phyloP scores from a whole-genome alignment of 1,140 invertebrate genomes.

The Tribolium castaneum region DNA sequence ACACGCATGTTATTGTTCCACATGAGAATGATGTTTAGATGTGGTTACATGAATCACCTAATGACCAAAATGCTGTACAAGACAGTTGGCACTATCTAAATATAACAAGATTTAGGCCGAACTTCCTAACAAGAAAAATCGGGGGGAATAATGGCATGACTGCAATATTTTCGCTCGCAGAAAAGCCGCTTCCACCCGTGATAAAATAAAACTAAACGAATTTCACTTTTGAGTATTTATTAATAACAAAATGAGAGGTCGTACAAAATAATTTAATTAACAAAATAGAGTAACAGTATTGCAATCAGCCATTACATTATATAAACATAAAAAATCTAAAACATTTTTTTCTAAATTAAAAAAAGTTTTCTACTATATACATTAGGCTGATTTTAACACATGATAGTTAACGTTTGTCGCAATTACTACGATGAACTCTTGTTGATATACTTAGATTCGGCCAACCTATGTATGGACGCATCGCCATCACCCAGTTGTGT shows the following conservation, averaged over 20 bases:
- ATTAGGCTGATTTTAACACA: constrained; percentile 35
- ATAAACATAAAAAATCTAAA: constrained; percentile 38
- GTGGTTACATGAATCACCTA: constrained; percentile 26
- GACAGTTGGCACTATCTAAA: constrained; percentile 30
- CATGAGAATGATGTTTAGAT: constrained; percentile 30
- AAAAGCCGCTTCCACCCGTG: constrained; percentile 12
- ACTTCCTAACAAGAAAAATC: not conserved
- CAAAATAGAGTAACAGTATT: constrained; percentile 36
- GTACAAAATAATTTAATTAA: constrained; percentile 35
- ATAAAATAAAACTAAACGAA: constrained; percentile 24
- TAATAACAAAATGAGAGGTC: constrained; percentile 34
- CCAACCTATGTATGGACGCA: constrained; percentile 61
- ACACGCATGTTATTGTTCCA: constrained; percentile 21
- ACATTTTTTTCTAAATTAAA: constrained; percentile 28
- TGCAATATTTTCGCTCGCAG: not conserved
- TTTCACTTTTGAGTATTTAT: constrained; percentile 24
- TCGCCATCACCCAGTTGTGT: constrained; percentile 61
- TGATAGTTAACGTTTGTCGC: constrained; percentile 42
- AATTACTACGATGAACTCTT: constrained; percentile 56
- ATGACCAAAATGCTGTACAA: constrained; percentile 34
- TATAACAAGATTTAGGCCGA: constrained; percentile 33
- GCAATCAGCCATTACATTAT: constrained; percentile 40
- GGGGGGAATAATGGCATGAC: constrained; percentile 18
- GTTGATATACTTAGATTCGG: constrained; percentile 63
- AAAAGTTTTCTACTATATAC: constrained; percentile 22